Percentiles rank a stretch among this genome's conserved stretches.
Evolutionary conservation across 2,113 vertebrate genomes (phyloP).

Genomic region (Microtus oregoni): DNA sequence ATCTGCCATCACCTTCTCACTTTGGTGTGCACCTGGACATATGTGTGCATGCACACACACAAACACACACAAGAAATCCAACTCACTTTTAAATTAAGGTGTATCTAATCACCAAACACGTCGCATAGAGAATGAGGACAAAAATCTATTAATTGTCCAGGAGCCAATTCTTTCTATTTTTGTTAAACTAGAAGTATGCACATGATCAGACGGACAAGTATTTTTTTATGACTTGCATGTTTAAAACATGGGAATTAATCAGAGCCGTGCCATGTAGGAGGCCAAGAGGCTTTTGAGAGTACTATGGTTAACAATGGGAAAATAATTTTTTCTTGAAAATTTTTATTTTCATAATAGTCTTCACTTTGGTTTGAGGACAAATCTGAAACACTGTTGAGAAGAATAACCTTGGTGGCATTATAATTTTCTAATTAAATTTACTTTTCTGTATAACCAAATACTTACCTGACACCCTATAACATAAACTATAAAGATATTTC

Average conservation of each 20-base stretch:
- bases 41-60: not conserved
- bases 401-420: constrained; percentile 1
- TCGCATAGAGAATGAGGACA: constrained; percentile 63
- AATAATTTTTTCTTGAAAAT: constrained; percentile 30
- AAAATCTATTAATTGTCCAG: not conserved
- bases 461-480: not conserved
- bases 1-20: not conserved
- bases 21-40: too few relatives aligned
- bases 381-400: not conserved
- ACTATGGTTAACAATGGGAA: constrained; percentile 25
- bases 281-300: constrained; percentile 25
- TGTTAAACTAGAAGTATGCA: constrained; percentile 49
- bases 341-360: constrained; percentile 55
- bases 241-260: constrained; percentile 60
- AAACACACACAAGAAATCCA: not conserved
- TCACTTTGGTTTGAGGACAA: constrained; percentile 35
- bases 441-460: constrained; percentile 19
- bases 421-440: constrained; percentile 42
- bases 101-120: constrained; percentile 14
- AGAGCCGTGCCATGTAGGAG: not conserved
- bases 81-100: not conserved
- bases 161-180: constrained; percentile 64
- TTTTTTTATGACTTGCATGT: constrained; percentile 14
- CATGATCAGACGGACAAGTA: not conserved
- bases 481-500: constrained; percentile 49